phyloP scores from a whole-genome alignment of 1,140 invertebrate genomes.

The Gryllus bimaculatus region DNA sequence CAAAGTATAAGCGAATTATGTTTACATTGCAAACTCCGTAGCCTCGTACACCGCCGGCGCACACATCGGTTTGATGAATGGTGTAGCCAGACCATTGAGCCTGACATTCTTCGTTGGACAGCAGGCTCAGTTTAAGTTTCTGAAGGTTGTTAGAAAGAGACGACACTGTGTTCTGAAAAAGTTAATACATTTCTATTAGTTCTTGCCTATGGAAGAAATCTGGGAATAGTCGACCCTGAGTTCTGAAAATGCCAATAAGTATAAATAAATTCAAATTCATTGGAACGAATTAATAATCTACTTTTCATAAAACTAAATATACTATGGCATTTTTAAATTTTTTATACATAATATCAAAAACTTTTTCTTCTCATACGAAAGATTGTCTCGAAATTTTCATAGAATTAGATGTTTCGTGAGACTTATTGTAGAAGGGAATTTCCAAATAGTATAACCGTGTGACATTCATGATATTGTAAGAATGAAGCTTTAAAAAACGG shows the following conservation, averaged over 20 bases:
- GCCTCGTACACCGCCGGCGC: background rate
- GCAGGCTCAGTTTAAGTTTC: background rate
- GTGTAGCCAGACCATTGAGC: too few relatives aligned
- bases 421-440: too few relatives aligned
- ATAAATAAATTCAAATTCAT: background rate
- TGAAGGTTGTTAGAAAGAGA: conserved; percentile 12
- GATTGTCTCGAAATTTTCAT: background rate
- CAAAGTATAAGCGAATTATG: too few relatives aligned
- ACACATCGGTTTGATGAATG: background rate
- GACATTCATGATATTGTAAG: too few relatives aligned
- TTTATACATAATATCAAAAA: background rate
- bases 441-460: too few relatives aligned
- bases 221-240: too few relatives aligned
- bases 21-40: conserved; percentile 13
- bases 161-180: background rate
- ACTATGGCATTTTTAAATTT: background rate
- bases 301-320: too few relatives aligned
- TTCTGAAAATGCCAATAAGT: too few relatives aligned
- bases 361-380: background rate
- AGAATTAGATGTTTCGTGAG: too few relatives aligned
- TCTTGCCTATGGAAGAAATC: too few relatives aligned
- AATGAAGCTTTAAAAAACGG: too few relatives aligned
- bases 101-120: background rate
- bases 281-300: background rate
- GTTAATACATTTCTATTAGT: too few relatives aligned